phyloP scores from a whole-genome alignment of 2,797 vertebrate species.

The Syngnathus acus region DNA sequence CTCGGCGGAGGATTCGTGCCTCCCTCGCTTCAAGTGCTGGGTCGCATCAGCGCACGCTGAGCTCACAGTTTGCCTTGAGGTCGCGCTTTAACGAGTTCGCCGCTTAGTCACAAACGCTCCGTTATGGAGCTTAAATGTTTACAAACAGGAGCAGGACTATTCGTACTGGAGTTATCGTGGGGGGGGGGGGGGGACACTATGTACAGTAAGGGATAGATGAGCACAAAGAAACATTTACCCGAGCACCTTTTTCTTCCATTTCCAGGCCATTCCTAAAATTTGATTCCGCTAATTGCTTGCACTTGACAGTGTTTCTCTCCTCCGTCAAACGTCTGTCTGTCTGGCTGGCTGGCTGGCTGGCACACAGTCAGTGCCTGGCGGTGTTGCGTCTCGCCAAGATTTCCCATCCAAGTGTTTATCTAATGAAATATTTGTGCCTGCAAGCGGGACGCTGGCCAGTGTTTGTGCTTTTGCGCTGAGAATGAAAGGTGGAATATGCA shows the following conservation, averaged over 20 bases:
- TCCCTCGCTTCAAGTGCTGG: conserved; percentile 46
- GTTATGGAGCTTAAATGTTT: neutral
- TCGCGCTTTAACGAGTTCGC: conserved; percentile 21
- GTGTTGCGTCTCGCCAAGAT: conserved; percentile 49
- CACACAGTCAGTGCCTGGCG: neutral
- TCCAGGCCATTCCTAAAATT: neutral
- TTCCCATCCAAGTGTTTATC: conserved; percentile 65
- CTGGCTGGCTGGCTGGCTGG: neutral
- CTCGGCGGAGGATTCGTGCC: conserved; percentile 49
- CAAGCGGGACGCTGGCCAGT: conserved; percentile 50
- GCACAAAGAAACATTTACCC: neutral
- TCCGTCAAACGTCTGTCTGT: neutral
- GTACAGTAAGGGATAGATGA: neutral
- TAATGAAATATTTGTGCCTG: conserved; percentile 64
- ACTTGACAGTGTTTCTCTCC: neutral
- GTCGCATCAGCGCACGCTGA: conserved; percentile 42
- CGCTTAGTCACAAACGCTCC: conserved; percentile 29
- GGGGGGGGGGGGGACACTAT: too few relatives aligned
- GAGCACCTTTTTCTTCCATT: neutral
- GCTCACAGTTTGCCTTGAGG: conserved; percentile 28
- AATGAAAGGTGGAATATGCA: conserved; percentile 54
- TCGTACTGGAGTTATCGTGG: neutral
- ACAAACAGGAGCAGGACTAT: conserved; percentile 11
- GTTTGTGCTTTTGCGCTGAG: conserved; percentile 52
- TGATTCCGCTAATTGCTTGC: neutral